Evolutionary conservation across 2,888 invertebrate genomes (phyloP).

Genomic region (Scaptomyza flava): DNA sequence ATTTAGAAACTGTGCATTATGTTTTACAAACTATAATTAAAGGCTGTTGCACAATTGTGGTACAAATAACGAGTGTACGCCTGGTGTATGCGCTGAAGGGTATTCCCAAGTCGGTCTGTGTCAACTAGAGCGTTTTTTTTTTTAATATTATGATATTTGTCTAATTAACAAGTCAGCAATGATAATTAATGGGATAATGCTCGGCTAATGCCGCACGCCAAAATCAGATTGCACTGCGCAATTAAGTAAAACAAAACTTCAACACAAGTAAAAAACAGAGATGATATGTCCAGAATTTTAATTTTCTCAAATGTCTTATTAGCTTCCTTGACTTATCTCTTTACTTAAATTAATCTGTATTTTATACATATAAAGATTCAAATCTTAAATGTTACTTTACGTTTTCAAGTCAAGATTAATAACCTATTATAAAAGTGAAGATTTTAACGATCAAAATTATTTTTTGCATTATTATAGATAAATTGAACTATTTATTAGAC

Average conservation of each 20-base stretch:
- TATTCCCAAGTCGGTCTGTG: too few relatives aligned
- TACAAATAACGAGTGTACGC: too few relatives aligned
- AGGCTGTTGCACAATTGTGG: too few relatives aligned
- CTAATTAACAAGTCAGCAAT: slow-evolving; percentile 48
- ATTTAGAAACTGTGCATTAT: too few relatives aligned
- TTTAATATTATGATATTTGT: slow-evolving; percentile 32
- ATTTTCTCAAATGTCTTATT: neutral
- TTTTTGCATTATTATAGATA: neutral
- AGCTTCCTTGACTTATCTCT: slow-evolving; percentile 1
- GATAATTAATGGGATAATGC: slow-evolving; percentile 2
- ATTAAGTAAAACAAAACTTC: slow-evolving; percentile 34
- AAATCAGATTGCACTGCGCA: slow-evolving; percentile 55
- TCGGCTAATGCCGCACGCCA: slow-evolving; percentile 50
- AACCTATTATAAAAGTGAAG: neutral
- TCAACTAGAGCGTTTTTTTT: neutral
- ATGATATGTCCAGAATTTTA: slow-evolving; percentile 34
- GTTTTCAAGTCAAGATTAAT: too few relatives aligned
- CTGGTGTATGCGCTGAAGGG: too few relatives aligned
- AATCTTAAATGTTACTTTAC: neutral
- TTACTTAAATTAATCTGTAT: neutral
- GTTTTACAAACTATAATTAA: too few relatives aligned
- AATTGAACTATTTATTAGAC: too few relatives aligned
- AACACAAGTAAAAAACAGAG: neutral
- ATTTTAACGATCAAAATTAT: too few relatives aligned
- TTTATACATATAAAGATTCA: neutral